Conservation (phyloP, 2,797 vertebrate genomes). For the Helicolenus hilgendorfi region DNA sequence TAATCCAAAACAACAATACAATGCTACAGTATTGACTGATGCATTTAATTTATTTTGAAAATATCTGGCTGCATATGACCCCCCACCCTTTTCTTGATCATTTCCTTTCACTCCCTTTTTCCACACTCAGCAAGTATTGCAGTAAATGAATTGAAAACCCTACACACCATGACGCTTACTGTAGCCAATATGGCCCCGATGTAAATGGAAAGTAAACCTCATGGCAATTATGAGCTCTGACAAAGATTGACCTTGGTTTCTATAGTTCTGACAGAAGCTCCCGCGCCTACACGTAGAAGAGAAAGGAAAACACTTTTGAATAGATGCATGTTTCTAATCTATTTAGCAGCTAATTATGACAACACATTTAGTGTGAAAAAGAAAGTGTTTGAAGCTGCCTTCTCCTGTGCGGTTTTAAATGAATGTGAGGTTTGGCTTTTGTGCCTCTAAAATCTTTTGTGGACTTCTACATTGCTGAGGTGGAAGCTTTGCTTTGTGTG, state of each 20-base stretch:
- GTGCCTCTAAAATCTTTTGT: not conserved
- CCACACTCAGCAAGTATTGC: not conserved
- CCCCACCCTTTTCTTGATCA: not conserved
- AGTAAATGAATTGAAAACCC: not conserved
- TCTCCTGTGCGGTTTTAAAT: not conserved
- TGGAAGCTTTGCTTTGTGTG: not conserved
- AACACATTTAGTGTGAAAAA: not conserved
- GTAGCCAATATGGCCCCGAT: not conserved
- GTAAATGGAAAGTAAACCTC: not conserved
- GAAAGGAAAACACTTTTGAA: not conserved
- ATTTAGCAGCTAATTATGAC: not conserved
- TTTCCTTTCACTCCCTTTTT: not conserved
- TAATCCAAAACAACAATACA: not conserved
- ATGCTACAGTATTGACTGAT: not conserved
- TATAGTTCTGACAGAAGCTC: not conserved
- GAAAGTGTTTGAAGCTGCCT: not conserved
- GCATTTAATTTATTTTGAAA: not conserved
- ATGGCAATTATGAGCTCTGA: not conserved
- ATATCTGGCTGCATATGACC: not conserved
- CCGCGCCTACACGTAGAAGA: not conserved
- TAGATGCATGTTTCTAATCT: not conserved
- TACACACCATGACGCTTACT: not conserved
- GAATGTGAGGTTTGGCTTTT: not conserved
- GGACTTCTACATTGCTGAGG: not conserved
- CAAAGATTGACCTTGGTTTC: not conserved